Percentiles rank a stretch among this genome's conserved stretches.
Evolutionary conservation across 2,888 invertebrate species (phyloP).

Genomic region (Julus scanicus): DNA sequence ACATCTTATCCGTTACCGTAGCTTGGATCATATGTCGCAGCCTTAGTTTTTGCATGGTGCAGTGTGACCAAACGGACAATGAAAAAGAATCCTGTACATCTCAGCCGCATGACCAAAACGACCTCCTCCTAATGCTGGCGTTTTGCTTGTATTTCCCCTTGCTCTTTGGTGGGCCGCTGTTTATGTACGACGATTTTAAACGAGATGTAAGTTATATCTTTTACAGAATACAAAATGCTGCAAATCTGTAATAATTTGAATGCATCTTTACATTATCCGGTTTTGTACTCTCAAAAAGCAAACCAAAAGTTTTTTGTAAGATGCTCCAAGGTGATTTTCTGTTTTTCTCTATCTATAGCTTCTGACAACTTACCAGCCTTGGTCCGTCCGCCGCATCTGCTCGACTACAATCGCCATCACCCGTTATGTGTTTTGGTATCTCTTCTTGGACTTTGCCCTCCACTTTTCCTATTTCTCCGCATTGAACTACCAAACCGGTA

Average conservation of each 20-base stretch:
- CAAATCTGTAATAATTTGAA: too few species aligned
- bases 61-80: slow-evolving; percentile 17
- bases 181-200: slow-evolving; percentile 79
- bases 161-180: slow-evolving; percentile 85
- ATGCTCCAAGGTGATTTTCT: neutral
- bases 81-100: slow-evolving; percentile 36
- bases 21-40: slow-evolving; percentile 71
- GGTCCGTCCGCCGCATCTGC: neutral
- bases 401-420: slow-evolving; percentile 58
- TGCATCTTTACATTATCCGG: too few species aligned
- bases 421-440: slow-evolving; percentile 76
- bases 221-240: too few species aligned
- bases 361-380: neutral
- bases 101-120: neutral
- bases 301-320: neutral
- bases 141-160: slow-evolving; percentile 87
- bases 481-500: slow-evolving; percentile 73
- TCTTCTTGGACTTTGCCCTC: slow-evolving; percentile 76
- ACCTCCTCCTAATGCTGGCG: slow-evolving; percentile 71
- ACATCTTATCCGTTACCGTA: slow-evolving; percentile 76
- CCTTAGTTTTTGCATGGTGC: slow-evolving; percentile 74
- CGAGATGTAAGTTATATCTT: slow-evolving; percentile 65
- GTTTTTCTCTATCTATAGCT: slow-evolving; percentile 58
- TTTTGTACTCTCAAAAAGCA: too few species aligned
- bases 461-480: slow-evolving; percentile 87